Percentiles rank a stretch among this genome's conserved stretches.
phyloP scores from a whole-genome alignment of 2,113 vertebrate genomes.

The Boleophthalmus pectinirostris region DNA sequence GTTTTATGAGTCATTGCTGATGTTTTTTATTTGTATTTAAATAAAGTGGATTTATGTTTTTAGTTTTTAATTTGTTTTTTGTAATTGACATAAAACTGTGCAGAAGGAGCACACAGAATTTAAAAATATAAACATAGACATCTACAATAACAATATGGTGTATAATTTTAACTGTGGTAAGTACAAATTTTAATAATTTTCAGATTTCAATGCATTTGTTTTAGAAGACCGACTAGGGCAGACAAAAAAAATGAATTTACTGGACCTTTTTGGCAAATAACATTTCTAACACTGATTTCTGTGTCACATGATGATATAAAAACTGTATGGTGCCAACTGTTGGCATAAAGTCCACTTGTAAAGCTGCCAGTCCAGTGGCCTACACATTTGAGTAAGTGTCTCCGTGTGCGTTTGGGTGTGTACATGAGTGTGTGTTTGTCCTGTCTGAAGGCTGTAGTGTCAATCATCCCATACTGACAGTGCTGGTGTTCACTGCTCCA shows the following conservation, averaged over 20 bases:
- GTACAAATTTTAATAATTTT: neutral
- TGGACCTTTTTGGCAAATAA: neutral
- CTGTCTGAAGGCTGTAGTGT: constrained; percentile 62
- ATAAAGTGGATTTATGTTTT: too few relatives aligned
- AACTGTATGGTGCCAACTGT: constrained; percentile 55
- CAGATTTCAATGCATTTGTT: too few relatives aligned
- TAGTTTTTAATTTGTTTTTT: too few relatives aligned
- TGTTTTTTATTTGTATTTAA: too few relatives aligned
- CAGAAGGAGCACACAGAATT: neutral
- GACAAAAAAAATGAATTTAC: neutral
- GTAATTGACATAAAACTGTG: neutral
- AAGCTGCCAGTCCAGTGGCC: constrained; percentile 39
- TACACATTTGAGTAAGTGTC: constrained; percentile 24
- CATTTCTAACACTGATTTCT: constrained; percentile 15
- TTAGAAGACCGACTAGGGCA: too few relatives aligned
- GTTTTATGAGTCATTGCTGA: too few relatives aligned
- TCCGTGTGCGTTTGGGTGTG: constrained; percentile 1
- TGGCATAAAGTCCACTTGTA: constrained; percentile 25
- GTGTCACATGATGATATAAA: constrained; percentile 46
- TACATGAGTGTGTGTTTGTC: neutral
- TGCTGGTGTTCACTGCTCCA: constrained; percentile 48
- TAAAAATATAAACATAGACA: neutral
- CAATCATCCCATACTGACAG: constrained; percentile 61
- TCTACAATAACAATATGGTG: neutral
- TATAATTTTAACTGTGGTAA: neutral